Evolutionary conservation across 35 echinoderm and acorn worm genomes (phyloP), one percentile per base, ranked within the genome.

Genomic region (Apostichopus californicus): DNA sequence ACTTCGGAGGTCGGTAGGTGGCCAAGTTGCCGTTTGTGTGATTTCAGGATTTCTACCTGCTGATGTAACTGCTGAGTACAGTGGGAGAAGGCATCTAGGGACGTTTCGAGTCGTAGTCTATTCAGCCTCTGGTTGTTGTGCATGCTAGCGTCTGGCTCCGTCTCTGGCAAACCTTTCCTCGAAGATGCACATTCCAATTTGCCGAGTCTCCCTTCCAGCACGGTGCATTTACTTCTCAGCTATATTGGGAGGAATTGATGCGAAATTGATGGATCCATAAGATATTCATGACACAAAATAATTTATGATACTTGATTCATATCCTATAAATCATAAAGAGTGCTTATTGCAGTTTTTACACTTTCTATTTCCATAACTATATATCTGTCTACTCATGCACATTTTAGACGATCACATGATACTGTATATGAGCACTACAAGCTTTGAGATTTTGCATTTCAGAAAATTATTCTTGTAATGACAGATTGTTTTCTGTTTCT

Each of bases 11-110:
- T 12, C 7, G 86, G 86, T 5, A 88, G 86, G 6, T 88, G 86
- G 20, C 65, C 86, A 9, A 68, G 60, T 72, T 88, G 86, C 2
- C 86, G 55, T 53, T 88, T 88, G 86, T 88, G 86, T 17, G 86
- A 88, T 53, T 88, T 88, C 7, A 88, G 57, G 6, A 68, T 60
- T 11, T 88, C 86, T 9, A 88, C 86, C 86, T 88, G 86, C 17
- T 88, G 86, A 52, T 83, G 80, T 17, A 83, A 55, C 13, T 83
- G 80, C 56, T 83, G 80, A 13, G 80, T 83, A 13, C 80, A 83
- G 53, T 83, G 86, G 18, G 86, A 88, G 57, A 72, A 88, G 9
- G 80, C 80, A 20, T 83, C 80, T 28, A 83, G 54, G 9, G 80
- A 83, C 1, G 80, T 83, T 57, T 83, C 80, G 1, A 83, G 80